Evolutionary conservation across 1,140 invertebrate species (phyloP), one percentile per base, ranked within the genome.

Genomic region (Tyrophagus putrescentiae): DNA sequence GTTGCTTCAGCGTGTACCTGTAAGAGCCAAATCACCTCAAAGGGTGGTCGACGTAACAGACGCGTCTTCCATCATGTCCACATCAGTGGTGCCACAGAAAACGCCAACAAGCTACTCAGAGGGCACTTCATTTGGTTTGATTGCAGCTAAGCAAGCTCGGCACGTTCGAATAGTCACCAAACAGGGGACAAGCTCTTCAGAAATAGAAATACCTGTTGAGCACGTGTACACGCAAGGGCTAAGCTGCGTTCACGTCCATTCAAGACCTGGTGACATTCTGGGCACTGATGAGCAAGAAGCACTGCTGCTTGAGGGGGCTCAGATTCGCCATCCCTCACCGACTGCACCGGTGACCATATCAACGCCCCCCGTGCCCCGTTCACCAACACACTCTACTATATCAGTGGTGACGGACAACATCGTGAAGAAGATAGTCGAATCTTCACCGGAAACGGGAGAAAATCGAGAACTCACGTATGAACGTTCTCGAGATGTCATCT

Each of bases 181-280:
- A 54, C 52, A 54, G 39, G 3, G 3, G 39, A 54, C 52, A n/a
- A 54, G 52, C 39, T 54, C 52, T 21, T 54, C 52, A 16, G 52
- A 54, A 54, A 54, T 54, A 16, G 52, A 54, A 54, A 54, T 54
- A n/a, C 52, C 52, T 13, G 52, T 54, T 31, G 52, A 54, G 27
- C 52, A 54, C 39, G 52, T 54, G 32, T 54, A 54, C 25, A 54
- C 52, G 3, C 45, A 29, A 7, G 45, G 45, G 31, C 7, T 48
- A n/a, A n/a, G n/a, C n/a, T n/a, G n/a, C n/a, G n/a, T n/a, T n/a
- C n/a, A n/a, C n/a, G n/a, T n/a, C n/a, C n/a, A n/a, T n/a, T n/a
- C n/a, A n/a, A n/a, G n/a, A n/a, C n/a, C n/a, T n/a, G n/a, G n/a
- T n/a, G n/a, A n/a, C n/a, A n/a, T n/a, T n/a, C n/a, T n/a, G n/a